Conservation (phyloP, 2,888 invertebrate species). For the Fragum whitleyi region DNA sequence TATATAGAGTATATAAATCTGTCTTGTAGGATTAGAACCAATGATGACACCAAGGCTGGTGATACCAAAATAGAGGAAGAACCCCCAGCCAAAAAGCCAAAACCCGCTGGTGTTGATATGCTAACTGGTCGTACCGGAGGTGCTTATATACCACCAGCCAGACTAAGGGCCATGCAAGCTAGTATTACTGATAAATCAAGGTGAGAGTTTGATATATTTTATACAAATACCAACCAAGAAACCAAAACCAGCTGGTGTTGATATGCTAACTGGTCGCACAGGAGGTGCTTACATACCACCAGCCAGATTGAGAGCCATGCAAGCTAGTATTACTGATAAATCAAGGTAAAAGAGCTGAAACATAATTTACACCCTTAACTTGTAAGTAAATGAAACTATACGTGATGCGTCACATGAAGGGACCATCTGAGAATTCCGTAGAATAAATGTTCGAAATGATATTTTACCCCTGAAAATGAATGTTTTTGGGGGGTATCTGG, state of each 20-base stretch:
- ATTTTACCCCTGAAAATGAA: no score
- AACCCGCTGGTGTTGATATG: conserved; percentile 50
- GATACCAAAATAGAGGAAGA: conserved; percentile 13
- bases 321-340: conserved; percentile 98
- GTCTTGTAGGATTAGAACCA: conserved; percentile 1
- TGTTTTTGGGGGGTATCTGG: no score
- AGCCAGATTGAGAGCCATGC: conserved; percentile 97
- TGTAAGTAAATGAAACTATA: no score
- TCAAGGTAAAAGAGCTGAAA: conserved; percentile 87
- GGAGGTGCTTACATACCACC: conserved; percentile 97
- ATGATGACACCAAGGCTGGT: conserved; percentile 14
- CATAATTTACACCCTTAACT: no score
- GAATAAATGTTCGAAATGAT: no score
- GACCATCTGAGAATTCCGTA: no score
- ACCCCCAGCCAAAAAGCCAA: conserved; percentile 49
- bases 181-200: conserved; percentile 96
- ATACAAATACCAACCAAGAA: conserved; percentile 54
- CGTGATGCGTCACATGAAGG: no score
- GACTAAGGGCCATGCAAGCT: conserved; percentile 96
- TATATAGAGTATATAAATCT: no score
- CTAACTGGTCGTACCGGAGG: conserved; percentile 79
- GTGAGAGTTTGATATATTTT: no score
- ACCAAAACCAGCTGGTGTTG: conserved; percentile 51
- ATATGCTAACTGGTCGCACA: conserved; percentile 72
- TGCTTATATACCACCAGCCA: conserved; percentile 99